A percentile compares a stretch with the other conserved stretches of the same genome.
Evolutionary conservation across 2,888 invertebrate species (phyloP).

Genomic region (Lissonota sp.): DNA sequence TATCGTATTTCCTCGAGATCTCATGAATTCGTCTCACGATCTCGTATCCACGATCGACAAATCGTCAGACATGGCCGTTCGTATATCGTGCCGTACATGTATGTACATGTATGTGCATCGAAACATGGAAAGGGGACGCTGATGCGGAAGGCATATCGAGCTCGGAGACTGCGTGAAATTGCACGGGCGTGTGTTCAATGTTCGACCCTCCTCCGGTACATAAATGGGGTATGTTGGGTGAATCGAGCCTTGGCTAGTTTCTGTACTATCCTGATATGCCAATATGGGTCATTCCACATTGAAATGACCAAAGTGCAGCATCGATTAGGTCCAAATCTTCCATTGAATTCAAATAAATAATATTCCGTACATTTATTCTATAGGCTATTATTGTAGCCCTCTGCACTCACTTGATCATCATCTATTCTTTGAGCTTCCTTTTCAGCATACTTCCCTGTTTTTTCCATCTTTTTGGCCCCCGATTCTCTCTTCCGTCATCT

Average conservation of each 20-base stretch:
- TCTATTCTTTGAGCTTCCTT: conserved; percentile 19
- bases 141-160: background rate
- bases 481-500: conserved; percentile 28
- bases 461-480: background rate
- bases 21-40: conserved; percentile 51
- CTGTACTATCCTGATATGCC: too few relatives aligned
- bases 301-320: background rate
- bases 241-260: too few relatives aligned
- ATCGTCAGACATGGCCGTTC: conserved; percentile 34
- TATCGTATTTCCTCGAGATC: conserved; percentile 23
- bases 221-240: too few relatives aligned
- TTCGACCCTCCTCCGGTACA: too few relatives aligned
- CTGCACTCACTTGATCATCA: conserved; percentile 13
- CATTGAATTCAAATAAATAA: too few relatives aligned
- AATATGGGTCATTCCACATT: background rate
- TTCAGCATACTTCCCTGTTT: background rate
- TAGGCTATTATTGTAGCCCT: conserved; percentile 20
- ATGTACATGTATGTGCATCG: background rate
- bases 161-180: conserved; percentile 15
- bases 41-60: conserved; percentile 50
- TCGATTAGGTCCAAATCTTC: too few relatives aligned
- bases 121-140: background rate
- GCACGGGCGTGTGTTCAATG: conserved; percentile 12
- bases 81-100: background rate
- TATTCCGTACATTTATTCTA: background rate